Evolutionary conservation across 2,797 vertebrate species (phyloP).

Genomic region (Hephaestus fuliginosus): DNA sequence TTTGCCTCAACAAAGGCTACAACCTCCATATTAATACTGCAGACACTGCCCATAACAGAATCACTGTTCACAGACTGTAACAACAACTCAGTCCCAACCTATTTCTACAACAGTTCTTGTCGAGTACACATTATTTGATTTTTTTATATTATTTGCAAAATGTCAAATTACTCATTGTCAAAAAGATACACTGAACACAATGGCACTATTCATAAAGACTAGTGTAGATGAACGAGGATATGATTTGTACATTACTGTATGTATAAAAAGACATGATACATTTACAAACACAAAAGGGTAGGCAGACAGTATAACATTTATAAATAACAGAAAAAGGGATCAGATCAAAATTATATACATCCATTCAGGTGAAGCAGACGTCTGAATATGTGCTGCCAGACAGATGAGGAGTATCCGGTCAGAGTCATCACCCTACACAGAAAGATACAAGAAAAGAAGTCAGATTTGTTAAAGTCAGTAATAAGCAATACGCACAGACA

Average conservation of each 20-base stretch:
- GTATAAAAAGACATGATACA: slow-evolving; percentile 64
- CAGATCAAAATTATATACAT: slow-evolving; percentile 68
- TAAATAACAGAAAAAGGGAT: slow-evolving; percentile 71
- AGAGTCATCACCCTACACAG: slow-evolving; percentile 30
- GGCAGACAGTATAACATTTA: slow-evolving; percentile 53
- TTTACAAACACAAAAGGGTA: slow-evolving; percentile 53
- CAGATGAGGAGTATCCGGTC: slow-evolving; percentile 40
- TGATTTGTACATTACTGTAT: slow-evolving; percentile 27
- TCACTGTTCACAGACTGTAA: slow-evolving; percentile 7
- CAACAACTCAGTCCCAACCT: neutral
- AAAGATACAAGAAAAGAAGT: slow-evolving; percentile 16
- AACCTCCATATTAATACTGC: slow-evolving; percentile 41
- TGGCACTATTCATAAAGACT: slow-evolving; percentile 68
- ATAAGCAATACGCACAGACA: neutral
- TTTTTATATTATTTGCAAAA: slow-evolving; percentile 38
- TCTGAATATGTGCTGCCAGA: slow-evolving; percentile 47
- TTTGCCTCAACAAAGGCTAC: slow-evolving; percentile 42
- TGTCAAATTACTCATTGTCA: slow-evolving; percentile 42
- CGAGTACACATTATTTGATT: slow-evolving; percentile 15
- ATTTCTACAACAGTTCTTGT: slow-evolving; percentile 9
- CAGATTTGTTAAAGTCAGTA: neutral
- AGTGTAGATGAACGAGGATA: slow-evolving; percentile 50
- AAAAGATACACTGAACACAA: slow-evolving; percentile 58
- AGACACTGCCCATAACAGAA: slow-evolving; percentile 20
- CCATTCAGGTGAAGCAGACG: slow-evolving; percentile 39